Evolutionary conservation across 2,888 invertebrate species (phyloP).

Genomic region (Candidula unifasciata): DNA sequence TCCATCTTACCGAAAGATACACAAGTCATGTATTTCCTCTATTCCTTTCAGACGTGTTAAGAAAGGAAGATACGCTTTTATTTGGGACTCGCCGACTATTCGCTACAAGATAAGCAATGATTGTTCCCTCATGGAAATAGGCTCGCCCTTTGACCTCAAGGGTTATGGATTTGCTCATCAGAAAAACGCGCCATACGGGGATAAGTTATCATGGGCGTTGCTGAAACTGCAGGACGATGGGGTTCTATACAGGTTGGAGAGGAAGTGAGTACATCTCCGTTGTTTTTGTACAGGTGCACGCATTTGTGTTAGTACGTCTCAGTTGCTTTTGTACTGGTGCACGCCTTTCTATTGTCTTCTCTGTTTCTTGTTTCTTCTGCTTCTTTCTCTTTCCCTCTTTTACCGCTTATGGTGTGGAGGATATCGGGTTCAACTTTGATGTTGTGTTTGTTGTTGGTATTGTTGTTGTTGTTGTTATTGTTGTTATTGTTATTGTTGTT

Average conservation of each 20-base stretch:
- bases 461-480: no score
- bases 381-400: no score
- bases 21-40: neutral
- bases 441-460: no score
- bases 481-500: no score
- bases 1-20: no score
- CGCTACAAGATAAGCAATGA: constrained; percentile 68
- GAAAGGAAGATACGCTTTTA: constrained; percentile 72
- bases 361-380: no score
- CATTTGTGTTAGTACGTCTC: no score
- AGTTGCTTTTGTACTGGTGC: no score
- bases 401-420: no score
- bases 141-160: constrained; percentile 72
- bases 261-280: constrained; percentile 65
- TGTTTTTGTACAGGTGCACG: neutral
- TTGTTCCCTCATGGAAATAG: constrained; percentile 72
- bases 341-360: no score
- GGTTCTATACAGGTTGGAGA: constrained; percentile 66
- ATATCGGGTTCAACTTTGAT: no score
- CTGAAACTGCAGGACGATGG: constrained; percentile 70
- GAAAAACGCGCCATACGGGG: constrained; percentile 67
- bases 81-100: constrained; percentile 74
- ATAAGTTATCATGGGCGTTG: constrained; percentile 67
- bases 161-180: constrained; percentile 72
- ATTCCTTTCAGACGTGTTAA: constrained; percentile 57